Conservation (phyloP, 2,113 vertebrate species). For the Callopanchax toddi region DNA sequence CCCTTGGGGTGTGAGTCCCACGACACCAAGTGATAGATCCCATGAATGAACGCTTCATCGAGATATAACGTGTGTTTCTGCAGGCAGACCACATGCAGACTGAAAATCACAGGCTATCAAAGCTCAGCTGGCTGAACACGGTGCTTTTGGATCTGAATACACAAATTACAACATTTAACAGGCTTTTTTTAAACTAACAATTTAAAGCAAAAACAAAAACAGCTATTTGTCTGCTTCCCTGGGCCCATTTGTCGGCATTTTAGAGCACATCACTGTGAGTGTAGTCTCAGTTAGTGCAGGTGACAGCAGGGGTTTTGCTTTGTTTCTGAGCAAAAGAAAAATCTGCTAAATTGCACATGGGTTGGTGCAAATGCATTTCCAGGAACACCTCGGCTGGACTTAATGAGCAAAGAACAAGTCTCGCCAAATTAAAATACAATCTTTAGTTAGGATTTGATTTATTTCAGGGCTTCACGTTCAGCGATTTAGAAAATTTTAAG, state of each 20-base stretch:
- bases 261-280: slow-evolving; percentile 16
- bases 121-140: slow-evolving; percentile 8
- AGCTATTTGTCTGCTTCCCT: slow-evolving; percentile 15
- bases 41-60: slow-evolving; percentile 16
- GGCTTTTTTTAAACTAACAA: background rate
- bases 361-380: too few species aligned
- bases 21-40: slow-evolving; percentile 20
- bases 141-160: background rate
- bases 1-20: slow-evolving; percentile 26
- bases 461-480: too few species aligned
- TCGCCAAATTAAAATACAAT: too few species aligned
- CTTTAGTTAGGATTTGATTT: too few species aligned
- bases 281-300: slow-evolving; percentile 14
- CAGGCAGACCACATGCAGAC: slow-evolving; percentile 3
- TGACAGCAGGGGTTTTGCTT: slow-evolving; percentile 12
- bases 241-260: background rate
- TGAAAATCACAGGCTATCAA: slow-evolving; percentile 13
- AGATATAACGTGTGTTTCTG: background rate
- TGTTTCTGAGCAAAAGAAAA: slow-evolving; percentile 37
- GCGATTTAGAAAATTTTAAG: too few species aligned
- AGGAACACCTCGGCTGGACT: too few species aligned
- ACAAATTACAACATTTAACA: slow-evolving; percentile 14
- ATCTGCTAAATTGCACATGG: slow-evolving; percentile 24
- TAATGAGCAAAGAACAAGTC: too few species aligned
- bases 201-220: slow-evolving; percentile 25